Percentiles rank a stretch among this genome's conserved stretches.
Conservation (phyloP, 2,113 vertebrate species). For the Nothobranchius kuhntae region DNA sequence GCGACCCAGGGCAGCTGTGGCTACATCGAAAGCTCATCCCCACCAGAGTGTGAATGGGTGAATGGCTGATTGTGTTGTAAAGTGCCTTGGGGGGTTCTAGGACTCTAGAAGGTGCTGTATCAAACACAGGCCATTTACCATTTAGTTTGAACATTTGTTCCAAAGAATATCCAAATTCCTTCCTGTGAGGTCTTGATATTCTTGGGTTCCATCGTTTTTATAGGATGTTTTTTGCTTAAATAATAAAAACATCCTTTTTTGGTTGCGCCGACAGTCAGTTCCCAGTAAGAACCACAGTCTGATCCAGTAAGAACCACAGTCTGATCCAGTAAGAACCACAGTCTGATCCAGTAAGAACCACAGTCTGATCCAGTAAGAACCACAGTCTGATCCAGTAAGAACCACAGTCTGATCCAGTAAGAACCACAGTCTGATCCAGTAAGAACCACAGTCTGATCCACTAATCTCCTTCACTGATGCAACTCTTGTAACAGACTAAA, state of each 20-base stretch:
- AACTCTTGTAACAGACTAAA: background rate
- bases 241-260: background rate
- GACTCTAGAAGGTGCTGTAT: too few species aligned
- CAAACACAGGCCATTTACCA: too few species aligned
- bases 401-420: background rate
- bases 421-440: background rate
- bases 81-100: too few species aligned
- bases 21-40: too few species aligned
- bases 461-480: too few species aligned
- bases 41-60: too few species aligned
- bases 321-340: background rate
- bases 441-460: background rate
- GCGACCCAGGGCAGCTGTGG: too few species aligned
- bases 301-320: background rate
- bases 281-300: background rate
- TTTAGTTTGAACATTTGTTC: background rate
- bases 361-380: background rate
- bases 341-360: background rate
- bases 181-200: background rate
- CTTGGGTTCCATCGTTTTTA: background rate
- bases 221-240: background rate
- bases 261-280: background rate
- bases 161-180: background rate
- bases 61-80: too few species aligned
- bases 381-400: background rate